Conservation (phyloP, 2,113 vertebrate genomes). For the Phalacrocorax brasilianus region DNA sequence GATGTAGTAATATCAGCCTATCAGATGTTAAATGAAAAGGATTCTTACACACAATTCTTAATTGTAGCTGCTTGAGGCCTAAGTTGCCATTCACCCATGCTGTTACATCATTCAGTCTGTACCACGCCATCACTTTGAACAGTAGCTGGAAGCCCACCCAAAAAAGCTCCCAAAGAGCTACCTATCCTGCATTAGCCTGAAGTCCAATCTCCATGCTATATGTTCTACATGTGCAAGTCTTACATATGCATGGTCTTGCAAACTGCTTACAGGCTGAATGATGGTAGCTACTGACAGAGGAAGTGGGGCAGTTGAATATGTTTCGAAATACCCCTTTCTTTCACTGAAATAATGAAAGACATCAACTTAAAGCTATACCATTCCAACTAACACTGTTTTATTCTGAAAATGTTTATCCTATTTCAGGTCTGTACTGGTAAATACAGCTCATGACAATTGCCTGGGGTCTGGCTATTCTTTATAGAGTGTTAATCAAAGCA, state of each 20-base stretch:
- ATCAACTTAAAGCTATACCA: background rate
- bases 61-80: background rate
- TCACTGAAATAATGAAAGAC: background rate
- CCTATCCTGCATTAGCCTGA: background rate
- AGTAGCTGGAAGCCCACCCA: background rate
- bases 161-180: background rate
- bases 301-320: background rate
- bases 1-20: background rate
- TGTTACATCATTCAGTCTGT: background rate
- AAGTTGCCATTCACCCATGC: background rate
- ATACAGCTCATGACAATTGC: background rate
- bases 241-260: background rate
- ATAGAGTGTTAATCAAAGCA: background rate
- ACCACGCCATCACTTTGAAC: background rate
- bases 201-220: background rate
- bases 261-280: background rate
- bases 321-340: background rate
- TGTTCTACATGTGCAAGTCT: background rate
- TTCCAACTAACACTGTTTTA: background rate
- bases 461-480: background rate
- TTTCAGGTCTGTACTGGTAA: background rate
- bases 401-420: background rate
- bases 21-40: background rate
- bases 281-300: background rate
- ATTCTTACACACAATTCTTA: background rate